These are phyloP conservation scores for Ceratina calcarata DNA, from an alignment of 1,140 invertebrate genomes.

Conservation along the genomic window DNA sequence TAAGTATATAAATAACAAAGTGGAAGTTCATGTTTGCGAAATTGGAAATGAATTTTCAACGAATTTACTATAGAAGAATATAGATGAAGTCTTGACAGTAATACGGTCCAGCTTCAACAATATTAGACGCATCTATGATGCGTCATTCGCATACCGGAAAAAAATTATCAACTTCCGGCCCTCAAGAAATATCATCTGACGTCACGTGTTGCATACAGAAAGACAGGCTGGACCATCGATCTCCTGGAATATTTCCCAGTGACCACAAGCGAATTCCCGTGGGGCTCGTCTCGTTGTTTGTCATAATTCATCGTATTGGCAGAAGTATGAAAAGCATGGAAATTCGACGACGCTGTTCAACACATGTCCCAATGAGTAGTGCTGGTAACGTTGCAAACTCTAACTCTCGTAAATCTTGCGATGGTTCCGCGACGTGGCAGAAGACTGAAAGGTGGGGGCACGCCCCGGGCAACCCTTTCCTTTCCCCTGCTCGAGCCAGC, in stretches of 20 bases:
- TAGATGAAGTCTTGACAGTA: background rate
- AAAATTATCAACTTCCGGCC: slow-evolving; percentile 39
- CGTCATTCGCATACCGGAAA: slow-evolving; percentile 35
- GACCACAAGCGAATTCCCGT: slow-evolving; percentile 19
- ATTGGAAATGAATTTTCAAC: too few relatives aligned
- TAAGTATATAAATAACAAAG: too few relatives aligned
- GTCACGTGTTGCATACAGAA: slow-evolving; percentile 25
- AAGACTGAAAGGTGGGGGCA: slow-evolving; percentile 51
- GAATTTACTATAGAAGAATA: too few relatives aligned
- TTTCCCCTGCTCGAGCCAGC: slow-evolving; percentile 31
- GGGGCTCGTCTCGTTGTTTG: slow-evolving; percentile 58
- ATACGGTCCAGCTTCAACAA: background rate
- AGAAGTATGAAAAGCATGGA: slow-evolving; percentile 19
- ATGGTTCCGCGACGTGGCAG: slow-evolving; percentile 20
- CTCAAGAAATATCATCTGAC: slow-evolving; percentile 10
- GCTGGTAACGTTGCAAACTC: slow-evolving; percentile 13
- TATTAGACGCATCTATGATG: background rate
- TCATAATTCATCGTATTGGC: slow-evolving; percentile 45
- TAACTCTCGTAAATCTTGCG: slow-evolving; percentile 68
- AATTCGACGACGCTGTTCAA: slow-evolving; percentile 45
- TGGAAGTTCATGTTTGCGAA: too few relatives aligned
- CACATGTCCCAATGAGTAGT: slow-evolving; percentile 53
- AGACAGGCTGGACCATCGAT: slow-evolving; percentile 50
- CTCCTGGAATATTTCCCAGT: slow-evolving; percentile 31
- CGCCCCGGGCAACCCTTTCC: slow-evolving; percentile 61